Percentiles rank a stretch among this genome's conserved stretches.
phyloP scores from a whole-genome alignment of 2,888 invertebrate genomes.

The Drosophila borealis region DNA sequence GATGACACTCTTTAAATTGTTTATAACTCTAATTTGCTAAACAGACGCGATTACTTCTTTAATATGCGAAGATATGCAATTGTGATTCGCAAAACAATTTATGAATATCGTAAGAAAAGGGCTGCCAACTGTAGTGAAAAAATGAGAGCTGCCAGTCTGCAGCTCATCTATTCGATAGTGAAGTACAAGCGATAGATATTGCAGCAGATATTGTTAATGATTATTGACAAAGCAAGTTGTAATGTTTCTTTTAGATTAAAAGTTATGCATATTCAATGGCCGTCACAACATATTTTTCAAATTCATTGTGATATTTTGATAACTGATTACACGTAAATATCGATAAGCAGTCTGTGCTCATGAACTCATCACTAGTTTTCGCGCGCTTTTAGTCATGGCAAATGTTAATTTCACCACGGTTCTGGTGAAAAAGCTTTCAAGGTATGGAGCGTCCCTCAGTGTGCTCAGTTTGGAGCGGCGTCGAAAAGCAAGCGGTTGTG shows the following conservation, averaged over 20 bases:
- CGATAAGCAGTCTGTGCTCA: not conserved
- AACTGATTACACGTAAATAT: not conserved
- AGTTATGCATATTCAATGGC: not conserved
- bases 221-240: not conserved
- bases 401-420: not conserved
- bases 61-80: conserved; percentile 15
- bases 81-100: conserved; percentile 29
- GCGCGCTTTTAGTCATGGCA: conserved; percentile 31
- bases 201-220: not conserved
- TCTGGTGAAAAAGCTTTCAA: conserved; percentile 42
- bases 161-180: conserved; percentile 1
- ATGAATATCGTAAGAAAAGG: conserved; percentile 24
- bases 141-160: not conserved
- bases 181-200: conserved; percentile 13
- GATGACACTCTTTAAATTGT: not conserved
- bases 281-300: not conserved
- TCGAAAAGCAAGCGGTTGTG: conserved; percentile 74
- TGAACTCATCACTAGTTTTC: conserved; percentile 18
- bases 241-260: not conserved
- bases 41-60: not conserved
- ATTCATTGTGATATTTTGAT: not conserved
- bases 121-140: conserved; percentile 14
- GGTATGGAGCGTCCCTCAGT: conserved; percentile 13
- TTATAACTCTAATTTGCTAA: conserved; percentile 17
- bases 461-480: conserved; percentile 76